Evolutionary conservation across 1,140 invertebrate genomes (phyloP).

Genomic region (Drosophila ficusphila): DNA sequence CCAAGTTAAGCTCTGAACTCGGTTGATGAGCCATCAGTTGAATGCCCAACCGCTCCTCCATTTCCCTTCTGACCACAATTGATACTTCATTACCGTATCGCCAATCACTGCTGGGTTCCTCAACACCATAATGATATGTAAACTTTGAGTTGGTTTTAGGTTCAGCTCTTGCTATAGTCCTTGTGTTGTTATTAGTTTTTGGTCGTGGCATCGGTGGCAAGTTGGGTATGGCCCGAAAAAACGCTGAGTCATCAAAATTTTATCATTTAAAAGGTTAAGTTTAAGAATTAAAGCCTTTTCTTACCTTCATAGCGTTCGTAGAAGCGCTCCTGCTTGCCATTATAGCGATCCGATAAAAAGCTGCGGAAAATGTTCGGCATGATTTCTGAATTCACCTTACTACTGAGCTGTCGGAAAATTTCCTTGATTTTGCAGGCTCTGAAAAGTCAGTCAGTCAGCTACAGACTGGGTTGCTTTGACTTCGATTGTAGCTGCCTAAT

Average conservation of each 20-base stretch:
- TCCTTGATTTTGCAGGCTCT: slow-evolving; percentile 3
- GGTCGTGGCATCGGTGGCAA: slow-evolving; percentile 9
- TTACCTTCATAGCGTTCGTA: slow-evolving; percentile 51
- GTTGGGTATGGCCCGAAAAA: slow-evolving; percentile 21
- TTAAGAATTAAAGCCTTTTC: slow-evolving; percentile 18
- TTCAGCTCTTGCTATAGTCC: not conserved
- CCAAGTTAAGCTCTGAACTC: not conserved
- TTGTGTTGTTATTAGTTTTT: not conserved
- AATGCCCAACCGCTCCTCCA: slow-evolving; percentile 33
- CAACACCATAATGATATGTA: slow-evolving; percentile 37
- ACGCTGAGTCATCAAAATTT: not conserved
- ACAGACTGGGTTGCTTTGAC: slow-evolving; percentile 3
- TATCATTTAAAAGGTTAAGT: not conserved
- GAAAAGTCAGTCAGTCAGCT: slow-evolving; percentile 20
- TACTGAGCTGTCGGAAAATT: not conserved
- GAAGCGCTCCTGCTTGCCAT: slow-evolving; percentile 14
- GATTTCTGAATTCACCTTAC: slow-evolving; percentile 8
- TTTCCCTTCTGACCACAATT: slow-evolving; percentile 51
- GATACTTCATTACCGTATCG: slow-evolving; percentile 47
- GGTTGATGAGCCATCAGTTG: slow-evolving; percentile 44
- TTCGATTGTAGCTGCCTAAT: not conserved
- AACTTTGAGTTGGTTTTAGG: not conserved
- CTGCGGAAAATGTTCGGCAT: slow-evolving; percentile 49
- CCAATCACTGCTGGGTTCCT: slow-evolving; percentile 43
- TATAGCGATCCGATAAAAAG: slow-evolving; percentile 54